Evolutionary conservation across 2,113 vertebrate genomes (phyloP), one percentile per base, ranked within the genome.

Genomic region (Variabilichromis moorii): DNA sequence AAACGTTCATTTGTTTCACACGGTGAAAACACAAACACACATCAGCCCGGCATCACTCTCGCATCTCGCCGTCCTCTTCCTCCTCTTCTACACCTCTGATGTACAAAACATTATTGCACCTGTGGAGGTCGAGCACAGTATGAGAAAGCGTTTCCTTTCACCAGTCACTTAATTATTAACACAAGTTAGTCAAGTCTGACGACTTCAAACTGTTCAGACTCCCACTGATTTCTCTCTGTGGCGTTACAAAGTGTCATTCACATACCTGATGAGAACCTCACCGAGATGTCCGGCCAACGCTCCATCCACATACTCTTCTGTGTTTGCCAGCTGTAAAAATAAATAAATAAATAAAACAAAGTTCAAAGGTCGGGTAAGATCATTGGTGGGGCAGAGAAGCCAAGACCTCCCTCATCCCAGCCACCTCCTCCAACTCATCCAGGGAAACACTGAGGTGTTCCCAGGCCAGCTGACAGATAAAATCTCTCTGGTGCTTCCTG

Each of bases 61-160:
- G 97, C 98, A 99, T 99, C 94, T 99, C 98, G 90, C 98, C 98
- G 76, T 99, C 99, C 96, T 99, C 99, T 91, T 99, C 98, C 80
- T 99, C 99, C 90, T 99, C 98, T 96, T 99, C 99, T 79, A 99
- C 98, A 31, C 99, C 98, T 96, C 98, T 96, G 96, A 99, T 99
- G 96, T 99, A 99, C 94, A 99, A 96, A 85, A 99, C 98, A 66
- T 99, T 99, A 96, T 99, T 99, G 95, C 98, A 99, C 93, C 98
- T 99, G 96, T 21, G 91, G 93, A 90, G 7, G 73, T 2, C 16
- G 80, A 86, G 86, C 57, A 79, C 51, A 57, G 59, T 3, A 85
- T 40, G 21, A 14, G 9, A 5, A 31, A 31, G 50, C 0, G 1
- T 19, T 24, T 68, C 26, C n/a, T 50, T 9, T 14, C 61, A 78